Percentiles rank a stretch among this genome's conserved stretches.
Evolutionary conservation across 2,797 vertebrate genomes (phyloP).

Genomic region (Prunella strophiata): DNA sequence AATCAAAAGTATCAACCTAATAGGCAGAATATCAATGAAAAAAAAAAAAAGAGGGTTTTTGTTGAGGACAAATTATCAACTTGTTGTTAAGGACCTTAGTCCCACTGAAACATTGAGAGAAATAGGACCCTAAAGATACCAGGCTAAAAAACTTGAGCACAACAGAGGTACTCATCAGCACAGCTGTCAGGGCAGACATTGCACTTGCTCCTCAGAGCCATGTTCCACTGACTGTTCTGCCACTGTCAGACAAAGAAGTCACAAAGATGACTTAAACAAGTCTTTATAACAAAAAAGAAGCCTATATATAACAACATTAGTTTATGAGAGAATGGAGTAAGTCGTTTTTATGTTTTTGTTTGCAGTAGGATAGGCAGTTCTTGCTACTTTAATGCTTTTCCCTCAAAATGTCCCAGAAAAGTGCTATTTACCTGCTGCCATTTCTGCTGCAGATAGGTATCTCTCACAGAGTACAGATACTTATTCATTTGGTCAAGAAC

Average conservation of each 20-base stretch:
- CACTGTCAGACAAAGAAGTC: neutral
- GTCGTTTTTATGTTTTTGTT: neutral
- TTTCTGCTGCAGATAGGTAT: conserved; percentile 86
- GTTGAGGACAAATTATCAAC: neutral
- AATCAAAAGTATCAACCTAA: neutral
- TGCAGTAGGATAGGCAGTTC: neutral
- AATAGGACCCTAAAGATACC: neutral
- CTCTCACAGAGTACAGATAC: conserved; percentile 85
- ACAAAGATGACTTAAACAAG: neutral
- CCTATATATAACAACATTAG: neutral
- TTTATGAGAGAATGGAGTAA: neutral
- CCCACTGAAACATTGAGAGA: neutral
- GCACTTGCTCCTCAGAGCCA: neutral
- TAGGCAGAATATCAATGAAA: neutral
- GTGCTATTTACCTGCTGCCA: conserved; percentile 90
- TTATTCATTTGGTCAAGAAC: conserved; percentile 95
- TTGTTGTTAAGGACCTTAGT: neutral
- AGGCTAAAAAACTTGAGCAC: neutral
- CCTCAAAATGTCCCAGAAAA: neutral
- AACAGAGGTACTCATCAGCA: neutral
- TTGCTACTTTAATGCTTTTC: neutral
- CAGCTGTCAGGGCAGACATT: neutral
- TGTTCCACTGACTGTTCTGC: neutral
- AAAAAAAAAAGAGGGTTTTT: rapidly evolving
- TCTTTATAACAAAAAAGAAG: neutral